Base-by-base conservation (phyloP, 2,797 vertebrate species). In the Scolopax rusticola region DNA sequence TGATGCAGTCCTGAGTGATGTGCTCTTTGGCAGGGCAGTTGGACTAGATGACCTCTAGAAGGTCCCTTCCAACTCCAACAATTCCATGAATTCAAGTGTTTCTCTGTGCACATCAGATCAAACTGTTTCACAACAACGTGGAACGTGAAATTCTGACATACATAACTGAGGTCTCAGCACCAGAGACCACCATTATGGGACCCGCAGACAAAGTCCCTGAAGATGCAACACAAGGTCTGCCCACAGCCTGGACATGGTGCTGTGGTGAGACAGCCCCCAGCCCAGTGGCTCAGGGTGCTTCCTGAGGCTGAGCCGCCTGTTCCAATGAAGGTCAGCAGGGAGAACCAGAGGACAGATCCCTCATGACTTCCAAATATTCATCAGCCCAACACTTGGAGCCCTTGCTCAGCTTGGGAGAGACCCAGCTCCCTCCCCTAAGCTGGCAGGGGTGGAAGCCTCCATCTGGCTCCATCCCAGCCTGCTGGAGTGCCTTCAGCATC, bases 401-500 rank as follows among this genome's bases (percentile, higher is more conserved):
- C 40, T 36, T 41, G 32, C 73, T 25, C 2, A 2, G n/a, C n/a
- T 41, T 0, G 0, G 8, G 28, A 77, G 25, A 38, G 50, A 50
- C 9, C n/a, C 38, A 47, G 63, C 36, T 73, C 32, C 78, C n/a
- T 15, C 41, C 81, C 24, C 19, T 5, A 1, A 15, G 18, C 40
- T 2, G 2, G 25, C 13, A 41, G 41, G 38, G 15, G 20, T 24
- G 57, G 61, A 57, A 79, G 56, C 14, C 32, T 25, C 32, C 7
- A 12, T 4, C 57, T 43, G 83, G 50, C 67, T 63, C 75, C 38
- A 13, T 36, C 69, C 47, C 71, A 43, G 28, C n/a, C 12, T 5
- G 21, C 6, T 1, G 79, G 48, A 77, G 14, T 0, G 0, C 28
- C 47, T 5, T 40, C 18, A 75, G 38, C 71, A 27, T 17, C 1